Percentiles rank a stretch among this genome's conserved stretches.
Conservation (phyloP, 2,113 vertebrate genomes). For the Hippopotamus amphibius region DNA sequence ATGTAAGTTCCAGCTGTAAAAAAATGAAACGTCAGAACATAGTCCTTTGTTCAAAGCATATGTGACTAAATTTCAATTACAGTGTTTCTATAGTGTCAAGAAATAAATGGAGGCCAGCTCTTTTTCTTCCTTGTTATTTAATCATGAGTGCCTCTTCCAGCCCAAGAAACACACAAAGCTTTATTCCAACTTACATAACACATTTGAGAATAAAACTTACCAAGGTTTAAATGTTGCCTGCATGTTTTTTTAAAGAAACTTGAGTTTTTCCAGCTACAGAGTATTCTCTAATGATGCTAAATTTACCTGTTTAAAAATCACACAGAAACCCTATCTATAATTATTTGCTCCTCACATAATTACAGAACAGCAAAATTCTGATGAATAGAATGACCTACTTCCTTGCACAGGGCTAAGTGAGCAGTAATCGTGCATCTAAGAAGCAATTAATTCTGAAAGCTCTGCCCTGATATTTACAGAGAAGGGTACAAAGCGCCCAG, state of each 20-base stretch:
- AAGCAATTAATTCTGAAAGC: constrained; percentile 77
- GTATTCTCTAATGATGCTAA: constrained; percentile 35
- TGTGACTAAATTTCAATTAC: not conserved
- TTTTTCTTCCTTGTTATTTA: constrained; percentile 1
- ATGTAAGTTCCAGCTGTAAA: constrained; percentile 5
- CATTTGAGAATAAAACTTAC: constrained; percentile 49
- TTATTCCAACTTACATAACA: constrained; percentile 60
- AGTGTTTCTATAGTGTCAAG: constrained; percentile 16
- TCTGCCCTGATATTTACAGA: constrained; percentile 68
- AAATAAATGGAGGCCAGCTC: constrained; percentile 33
- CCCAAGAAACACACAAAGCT: constrained; percentile 25
- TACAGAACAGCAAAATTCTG: constrained; percentile 51
- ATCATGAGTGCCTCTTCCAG: not conserved
- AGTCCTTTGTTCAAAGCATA: constrained; percentile 1
- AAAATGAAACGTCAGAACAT: constrained; percentile 1
- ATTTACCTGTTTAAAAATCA: constrained; percentile 60
- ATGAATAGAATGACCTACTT: constrained; percentile 73
- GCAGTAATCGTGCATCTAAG: constrained; percentile 58
- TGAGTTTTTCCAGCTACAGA: constrained; percentile 23
- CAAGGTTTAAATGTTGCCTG: constrained; percentile 58
- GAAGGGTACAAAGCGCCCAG: constrained; percentile 56
- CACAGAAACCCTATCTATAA: constrained; percentile 68
- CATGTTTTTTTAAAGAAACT: constrained; percentile 45
- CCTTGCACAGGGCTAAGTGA: constrained; percentile 66
- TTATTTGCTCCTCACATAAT: constrained; percentile 65